phyloP scores from a whole-genome alignment of 2,113 vertebrate genomes.

The Seriola aureovittata region DNA sequence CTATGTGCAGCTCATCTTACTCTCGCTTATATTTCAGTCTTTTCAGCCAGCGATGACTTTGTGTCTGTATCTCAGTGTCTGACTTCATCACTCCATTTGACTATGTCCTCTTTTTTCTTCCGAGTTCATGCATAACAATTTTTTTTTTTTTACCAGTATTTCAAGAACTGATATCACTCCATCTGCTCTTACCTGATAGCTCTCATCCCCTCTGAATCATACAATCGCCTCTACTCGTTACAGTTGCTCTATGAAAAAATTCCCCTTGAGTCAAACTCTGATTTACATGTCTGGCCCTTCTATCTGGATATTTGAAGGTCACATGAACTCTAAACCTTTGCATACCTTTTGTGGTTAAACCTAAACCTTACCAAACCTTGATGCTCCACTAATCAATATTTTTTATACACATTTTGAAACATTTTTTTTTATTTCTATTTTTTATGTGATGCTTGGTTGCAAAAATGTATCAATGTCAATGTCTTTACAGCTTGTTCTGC shows the following conservation, averaged over 20 bases:
- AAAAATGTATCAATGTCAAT: not conserved
- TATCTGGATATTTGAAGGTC: constrained; percentile 7
- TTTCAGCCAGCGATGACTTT: constrained; percentile 47
- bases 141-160: not conserved
- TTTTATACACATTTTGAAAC: too few species aligned
- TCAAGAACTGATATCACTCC: constrained; percentile 33
- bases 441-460: not conserved
- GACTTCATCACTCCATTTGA: constrained; percentile 28
- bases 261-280: not conserved
- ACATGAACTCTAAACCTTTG: not conserved
- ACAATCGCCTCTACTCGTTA: not conserved
- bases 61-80: constrained; percentile 23
- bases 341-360: not conserved
- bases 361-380: not conserved
- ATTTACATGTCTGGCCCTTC: not conserved
- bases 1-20: constrained; percentile 52
- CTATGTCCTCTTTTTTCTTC: not conserved
- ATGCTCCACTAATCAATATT: not conserved
- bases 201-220: constrained; percentile 29
- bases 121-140: constrained; percentile 31
- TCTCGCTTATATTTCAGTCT: constrained; percentile 25
- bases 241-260: not conserved
- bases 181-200: constrained; percentile 35
- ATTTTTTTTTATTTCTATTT: too few species aligned
- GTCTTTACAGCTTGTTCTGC: too few species aligned